Conservation (phyloP, 2,113 vertebrate genomes). For the Clupea harengus region DNA sequence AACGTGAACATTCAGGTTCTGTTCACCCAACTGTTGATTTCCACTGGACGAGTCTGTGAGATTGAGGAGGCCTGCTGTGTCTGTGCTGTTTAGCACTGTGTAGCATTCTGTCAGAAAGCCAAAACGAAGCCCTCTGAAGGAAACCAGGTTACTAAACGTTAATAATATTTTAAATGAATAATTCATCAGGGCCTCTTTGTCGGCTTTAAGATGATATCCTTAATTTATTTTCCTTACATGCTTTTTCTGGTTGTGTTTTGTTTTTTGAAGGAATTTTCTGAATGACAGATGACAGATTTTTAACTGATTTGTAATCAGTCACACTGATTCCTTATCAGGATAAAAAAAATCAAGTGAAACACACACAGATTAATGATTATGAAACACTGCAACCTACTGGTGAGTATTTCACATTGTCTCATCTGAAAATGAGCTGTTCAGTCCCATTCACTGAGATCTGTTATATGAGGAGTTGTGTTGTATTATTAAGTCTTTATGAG, state of each 20-base stretch:
- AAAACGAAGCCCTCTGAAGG: not conserved
- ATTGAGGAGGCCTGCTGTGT: not conserved
- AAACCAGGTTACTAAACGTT: not conserved
- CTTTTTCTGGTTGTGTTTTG: too few species aligned
- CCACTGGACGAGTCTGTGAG: not conserved
- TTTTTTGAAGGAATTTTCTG: not conserved
- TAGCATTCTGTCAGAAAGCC: not conserved
- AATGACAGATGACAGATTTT: not conserved
- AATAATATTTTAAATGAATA: not conserved
- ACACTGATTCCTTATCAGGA: not conserved
- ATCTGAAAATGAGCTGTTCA: not conserved
- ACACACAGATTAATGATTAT: not conserved
- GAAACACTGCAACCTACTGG: conserved; percentile 1
- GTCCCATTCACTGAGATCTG: not conserved
- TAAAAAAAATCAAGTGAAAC: not conserved
- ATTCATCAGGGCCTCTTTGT: not conserved
- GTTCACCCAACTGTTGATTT: not conserved
- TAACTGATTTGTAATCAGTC: too few species aligned
- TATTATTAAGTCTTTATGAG: not conserved
- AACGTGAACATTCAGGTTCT: not conserved
- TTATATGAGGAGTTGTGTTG: not conserved
- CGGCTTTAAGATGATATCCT: not conserved
- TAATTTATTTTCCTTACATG: too few species aligned
- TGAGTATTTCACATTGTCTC: conserved; percentile 6
- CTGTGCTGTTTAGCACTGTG: not conserved